A percentile compares a stretch with the other conserved stretches of the same genome.
Evolutionary conservation across 2,113 vertebrate genomes (phyloP).

Genomic region (Chloropsis cyanopogon): DNA sequence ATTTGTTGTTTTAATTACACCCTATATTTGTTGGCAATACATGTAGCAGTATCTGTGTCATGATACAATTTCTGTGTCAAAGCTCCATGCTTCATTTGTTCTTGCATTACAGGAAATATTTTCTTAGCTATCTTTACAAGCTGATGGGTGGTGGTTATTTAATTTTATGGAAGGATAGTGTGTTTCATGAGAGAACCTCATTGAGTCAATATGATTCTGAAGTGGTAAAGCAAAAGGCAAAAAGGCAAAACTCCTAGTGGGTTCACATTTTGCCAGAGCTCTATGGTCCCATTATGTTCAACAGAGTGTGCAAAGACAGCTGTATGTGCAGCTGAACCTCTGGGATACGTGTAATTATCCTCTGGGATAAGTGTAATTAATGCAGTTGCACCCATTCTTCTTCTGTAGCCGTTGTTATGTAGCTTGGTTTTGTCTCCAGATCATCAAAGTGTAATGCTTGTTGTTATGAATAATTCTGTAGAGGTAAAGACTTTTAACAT

Average conservation of each 20-base stretch:
- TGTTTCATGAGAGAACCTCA: neutral
- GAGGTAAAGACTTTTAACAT: neutral
- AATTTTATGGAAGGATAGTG: neutral
- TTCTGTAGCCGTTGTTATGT: neutral
- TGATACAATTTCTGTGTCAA: neutral
- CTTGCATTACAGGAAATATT: neutral
- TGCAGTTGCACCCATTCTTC: neutral
- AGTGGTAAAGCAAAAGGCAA: neutral
- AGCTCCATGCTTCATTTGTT: neutral
- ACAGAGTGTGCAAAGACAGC: neutral
- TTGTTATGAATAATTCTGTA: slow-evolving; percentile 15
- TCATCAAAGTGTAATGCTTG: neutral
- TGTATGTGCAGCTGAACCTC: neutral
- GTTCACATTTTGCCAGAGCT: neutral
- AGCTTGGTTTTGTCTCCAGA: neutral
- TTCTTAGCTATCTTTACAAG: neutral
- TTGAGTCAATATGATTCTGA: neutral
- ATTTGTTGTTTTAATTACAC: neutral
- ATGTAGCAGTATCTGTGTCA: neutral
- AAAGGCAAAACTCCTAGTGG: neutral
- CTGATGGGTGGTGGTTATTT: neutral
- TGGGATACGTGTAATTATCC: neutral
- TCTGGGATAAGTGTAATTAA: neutral
- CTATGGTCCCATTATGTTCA: neutral
- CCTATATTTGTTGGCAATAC: neutral